phyloP scores from a whole-genome alignment of 2,113 vertebrate species.

The mouse (Mus musculus) region GRCm39 chr4:32805501-32806000 shows the following conservation, averaged over 20 bases:
- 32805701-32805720: slow-evolving; percentile 7
- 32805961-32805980: slow-evolving; percentile 38
- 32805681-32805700: slow-evolving; percentile 31
- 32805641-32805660: background rate
- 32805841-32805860: slow-evolving; percentile 29
- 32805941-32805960: slow-evolving; percentile 15
- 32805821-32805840: background rate
- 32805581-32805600: slow-evolving; percentile 21
- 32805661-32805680: slow-evolving; percentile 51
- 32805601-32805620: background rate
- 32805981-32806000: background rate
- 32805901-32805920: slow-evolving; percentile 48
- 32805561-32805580: slow-evolving; percentile 47
- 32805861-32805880: background rate
- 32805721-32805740: background rate
- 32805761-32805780: background rate
- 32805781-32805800: slow-evolving; percentile 53
- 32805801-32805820: slow-evolving; percentile 37
- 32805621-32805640: slow-evolving; percentile 11
- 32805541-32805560: slow-evolving; percentile 31
- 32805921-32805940: slow-evolving; percentile 42
- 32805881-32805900: slow-evolving; percentile 6
- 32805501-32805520: background rate
- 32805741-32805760: background rate
- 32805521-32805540: background rate